Evolutionary conservation across 2,113 vertebrate species (phyloP).

Genomic region (Xiphophorus maculatus): DNA sequence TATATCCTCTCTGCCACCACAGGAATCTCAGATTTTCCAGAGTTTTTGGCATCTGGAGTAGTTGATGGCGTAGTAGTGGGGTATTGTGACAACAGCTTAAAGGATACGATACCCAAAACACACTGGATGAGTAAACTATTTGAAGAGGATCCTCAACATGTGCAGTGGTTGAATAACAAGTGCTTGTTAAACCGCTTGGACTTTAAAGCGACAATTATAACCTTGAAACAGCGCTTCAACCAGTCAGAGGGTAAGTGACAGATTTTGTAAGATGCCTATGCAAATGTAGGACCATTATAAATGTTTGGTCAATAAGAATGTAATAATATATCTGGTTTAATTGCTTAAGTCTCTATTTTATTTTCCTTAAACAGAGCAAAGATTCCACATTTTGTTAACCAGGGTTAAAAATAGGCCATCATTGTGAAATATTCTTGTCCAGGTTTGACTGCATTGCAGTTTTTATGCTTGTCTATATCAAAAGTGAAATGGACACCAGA

Average conservation of each 20-base stretch:
- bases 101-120: not conserved
- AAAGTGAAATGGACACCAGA: no score
- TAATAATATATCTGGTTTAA: no score
- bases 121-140: slow-evolving; percentile 8
- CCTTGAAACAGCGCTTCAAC: not conserved
- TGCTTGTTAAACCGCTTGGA: not conserved
- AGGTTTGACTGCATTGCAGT: no score
- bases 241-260: not conserved
- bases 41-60: not conserved
- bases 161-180: not conserved
- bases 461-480: no score
- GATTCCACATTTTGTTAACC: no score
- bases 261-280: not conserved
- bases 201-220: not conserved
- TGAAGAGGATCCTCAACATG: not conserved
- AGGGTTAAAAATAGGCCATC: no score
- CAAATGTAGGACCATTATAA: not conserved
- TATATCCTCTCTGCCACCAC: not conserved
- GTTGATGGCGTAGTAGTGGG: not conserved
- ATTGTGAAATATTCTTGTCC: no score
- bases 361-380: no score
- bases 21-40: not conserved
- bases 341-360: no score
- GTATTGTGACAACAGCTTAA: not conserved
- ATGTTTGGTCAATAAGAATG: no score